phyloP scores from a whole-genome alignment of 2,797 vertebrate species.

The Melanogrammus aeglefinus region DNA sequence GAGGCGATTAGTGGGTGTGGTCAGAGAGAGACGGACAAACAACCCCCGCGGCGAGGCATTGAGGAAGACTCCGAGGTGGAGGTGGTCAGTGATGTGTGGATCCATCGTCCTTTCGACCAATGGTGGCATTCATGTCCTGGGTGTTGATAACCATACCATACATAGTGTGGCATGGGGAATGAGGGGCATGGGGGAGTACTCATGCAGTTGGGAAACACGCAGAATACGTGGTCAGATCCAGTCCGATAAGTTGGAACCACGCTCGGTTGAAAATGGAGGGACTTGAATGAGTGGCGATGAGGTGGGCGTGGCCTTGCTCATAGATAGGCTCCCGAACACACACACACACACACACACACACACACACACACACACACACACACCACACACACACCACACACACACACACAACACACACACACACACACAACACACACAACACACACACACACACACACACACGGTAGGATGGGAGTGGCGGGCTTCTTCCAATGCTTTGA shows the following conservation, averaged over 20 bases:
- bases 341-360: background rate
- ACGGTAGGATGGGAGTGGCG: constrained; percentile 14
- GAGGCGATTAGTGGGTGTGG: constrained; percentile 39
- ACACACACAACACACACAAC: background rate
- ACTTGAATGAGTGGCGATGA: background rate
- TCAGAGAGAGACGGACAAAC: constrained; percentile 65
- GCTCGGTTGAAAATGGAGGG: background rate
- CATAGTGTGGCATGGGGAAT: too few species aligned
- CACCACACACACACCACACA: constrained; percentile 13
- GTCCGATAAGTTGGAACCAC: too few species aligned
- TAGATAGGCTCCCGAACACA: background rate
- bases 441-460: constrained; percentile 19
- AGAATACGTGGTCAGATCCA: too few species aligned
- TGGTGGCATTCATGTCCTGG: too few species aligned
- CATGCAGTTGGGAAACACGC: too few species aligned
- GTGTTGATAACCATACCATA: too few species aligned
- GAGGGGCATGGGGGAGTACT: too few species aligned
- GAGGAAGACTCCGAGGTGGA: constrained; percentile 11
- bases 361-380: constrained; percentile 22
- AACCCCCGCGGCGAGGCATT: constrained; percentile 41
- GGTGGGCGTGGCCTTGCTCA: background rate
- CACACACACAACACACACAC: constrained; percentile 6
- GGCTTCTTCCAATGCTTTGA: background rate
- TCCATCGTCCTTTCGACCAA: background rate
- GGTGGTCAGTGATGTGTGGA: background rate